Conservation (phyloP, 1,140 invertebrate species). For the Pemphigus obesinymphae region DNA sequence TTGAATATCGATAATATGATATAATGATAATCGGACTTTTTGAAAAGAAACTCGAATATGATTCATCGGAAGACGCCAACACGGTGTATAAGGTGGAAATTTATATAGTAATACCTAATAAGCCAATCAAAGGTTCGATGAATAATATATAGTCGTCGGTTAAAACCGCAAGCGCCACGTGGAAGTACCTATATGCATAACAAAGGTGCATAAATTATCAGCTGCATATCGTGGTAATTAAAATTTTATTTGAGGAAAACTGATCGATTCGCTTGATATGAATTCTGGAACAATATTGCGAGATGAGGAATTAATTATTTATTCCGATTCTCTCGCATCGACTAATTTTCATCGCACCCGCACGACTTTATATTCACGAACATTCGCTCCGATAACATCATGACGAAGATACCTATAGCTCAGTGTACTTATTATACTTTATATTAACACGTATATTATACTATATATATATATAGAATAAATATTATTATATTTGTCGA, state of each 20-base stretch:
- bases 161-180: background rate
- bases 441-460: too few relatives aligned
- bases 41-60: too few relatives aligned
- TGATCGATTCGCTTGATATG: background rate
- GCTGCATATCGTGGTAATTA: background rate
- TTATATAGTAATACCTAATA: background rate
- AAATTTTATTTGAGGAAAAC: background rate
- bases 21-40: too few relatives aligned
- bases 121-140: background rate
- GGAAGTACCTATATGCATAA: background rate
- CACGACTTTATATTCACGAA: background rate
- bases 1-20: too few relatives aligned
- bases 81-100: too few relatives aligned
- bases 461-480: too few relatives aligned
- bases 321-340: background rate
- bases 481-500: background rate
- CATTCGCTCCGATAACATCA: background rate
- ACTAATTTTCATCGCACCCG: background rate
- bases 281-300: background rate
- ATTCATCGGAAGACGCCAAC: too few relatives aligned
- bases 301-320: conserved; percentile 8
- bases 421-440: too few relatives aligned
- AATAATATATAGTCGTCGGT: background rate
- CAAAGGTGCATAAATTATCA: background rate
- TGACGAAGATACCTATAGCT: too few relatives aligned